Evolutionary conservation across 2,113 vertebrate genomes (phyloP).

Genomic region (Hippocampus guttulatus): DNA sequence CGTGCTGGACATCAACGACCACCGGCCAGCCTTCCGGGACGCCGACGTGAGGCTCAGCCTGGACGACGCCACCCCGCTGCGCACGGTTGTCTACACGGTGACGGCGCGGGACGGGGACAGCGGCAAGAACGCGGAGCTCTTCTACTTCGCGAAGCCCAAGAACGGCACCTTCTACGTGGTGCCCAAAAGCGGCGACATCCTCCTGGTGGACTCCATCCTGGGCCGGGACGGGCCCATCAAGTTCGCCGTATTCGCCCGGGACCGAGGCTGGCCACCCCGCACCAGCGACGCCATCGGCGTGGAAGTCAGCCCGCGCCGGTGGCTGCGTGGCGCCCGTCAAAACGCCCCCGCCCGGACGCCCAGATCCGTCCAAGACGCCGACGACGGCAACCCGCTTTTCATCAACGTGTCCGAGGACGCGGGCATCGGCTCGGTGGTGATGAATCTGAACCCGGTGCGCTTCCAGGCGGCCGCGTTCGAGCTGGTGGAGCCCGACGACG

Average conservation of each 20-base stretch:
- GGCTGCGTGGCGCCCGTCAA: conserved; percentile 40
- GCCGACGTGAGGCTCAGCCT: conserved; percentile 67
- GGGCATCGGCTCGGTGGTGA: conserved; percentile 74
- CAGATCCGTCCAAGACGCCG: conserved; percentile 60
- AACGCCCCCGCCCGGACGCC: conserved; percentile 50
- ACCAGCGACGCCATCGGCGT: conserved; percentile 73
- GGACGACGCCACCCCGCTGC: conserved; percentile 80
- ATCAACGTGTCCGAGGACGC: conserved; percentile 81
- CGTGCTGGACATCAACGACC: conserved; percentile 85
- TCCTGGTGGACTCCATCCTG: conserved; percentile 84
- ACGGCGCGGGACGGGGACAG: conserved; percentile 77
- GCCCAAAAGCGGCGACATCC: conserved; percentile 82
- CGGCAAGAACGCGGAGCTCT: conserved; percentile 80
- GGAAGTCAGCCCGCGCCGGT: conserved; percentile 72
- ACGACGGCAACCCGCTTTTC: conserved; percentile 60
- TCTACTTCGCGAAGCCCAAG: conserved; percentile 76
- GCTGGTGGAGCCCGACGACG: conserved; percentile 73
- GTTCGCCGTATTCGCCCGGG: conserved; percentile 78
- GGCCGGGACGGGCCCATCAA: conserved; percentile 70
- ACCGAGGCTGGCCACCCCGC: conserved; percentile 78
- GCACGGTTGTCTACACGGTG: conserved; percentile 73
- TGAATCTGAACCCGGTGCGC: conserved; percentile 70
- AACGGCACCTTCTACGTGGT: conserved; percentile 83
- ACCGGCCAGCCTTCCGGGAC: conserved; percentile 74
- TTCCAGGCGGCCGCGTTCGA: conserved; percentile 74